Percentiles rank a stretch among this genome's conserved stretches.
These are phyloP conservation scores for Noturus placidus DNA, from an alignment of 2,113 vertebrate species.

Conservation along the genomic window DNA sequence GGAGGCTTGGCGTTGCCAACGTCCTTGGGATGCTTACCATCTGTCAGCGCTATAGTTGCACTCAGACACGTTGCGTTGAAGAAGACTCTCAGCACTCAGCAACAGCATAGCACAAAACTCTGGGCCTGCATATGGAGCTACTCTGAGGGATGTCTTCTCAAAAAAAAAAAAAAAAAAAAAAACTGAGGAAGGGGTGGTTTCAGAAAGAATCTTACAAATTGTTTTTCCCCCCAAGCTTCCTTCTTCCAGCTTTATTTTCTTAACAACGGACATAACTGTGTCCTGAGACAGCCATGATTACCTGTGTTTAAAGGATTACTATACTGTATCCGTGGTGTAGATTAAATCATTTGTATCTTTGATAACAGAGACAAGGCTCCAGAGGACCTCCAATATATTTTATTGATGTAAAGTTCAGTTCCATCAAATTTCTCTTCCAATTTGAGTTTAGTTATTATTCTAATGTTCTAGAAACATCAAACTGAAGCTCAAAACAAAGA, in stretches of 20 bases:
- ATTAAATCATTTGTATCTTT: not conserved
- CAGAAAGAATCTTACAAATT: slow-evolving; percentile 3
- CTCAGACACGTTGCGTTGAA: slow-evolving; percentile 44
- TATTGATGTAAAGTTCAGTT: not conserved
- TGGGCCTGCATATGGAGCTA: slow-evolving; percentile 34
- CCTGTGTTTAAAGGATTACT: not conserved
- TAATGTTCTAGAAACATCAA: not conserved
- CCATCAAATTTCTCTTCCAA: not conserved
- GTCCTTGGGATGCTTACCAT: slow-evolving; percentile 58
- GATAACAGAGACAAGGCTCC: not conserved
- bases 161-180: not conserved
- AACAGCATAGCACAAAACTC: slow-evolving; percentile 42
- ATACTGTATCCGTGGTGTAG: not conserved
- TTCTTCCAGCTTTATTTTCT: not conserved
- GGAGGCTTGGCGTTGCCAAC: slow-evolving; percentile 53
- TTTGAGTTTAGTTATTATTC: not conserved
- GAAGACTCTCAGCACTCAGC: slow-evolving; percentile 31
- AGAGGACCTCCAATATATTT: not conserved
- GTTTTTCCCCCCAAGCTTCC: not conserved
- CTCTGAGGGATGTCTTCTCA: slow-evolving; percentile 19
- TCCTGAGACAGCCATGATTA: not conserved
- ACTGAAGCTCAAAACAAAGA: not conserved
- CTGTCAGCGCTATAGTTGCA: slow-evolving; percentile 53
- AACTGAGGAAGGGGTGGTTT: not conserved
- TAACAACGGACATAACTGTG: not conserved